These are phyloP conservation scores for Paralvinella palmiformis DNA, from an alignment of 1,140 invertebrate species.

Conservation along the genomic window DNA sequence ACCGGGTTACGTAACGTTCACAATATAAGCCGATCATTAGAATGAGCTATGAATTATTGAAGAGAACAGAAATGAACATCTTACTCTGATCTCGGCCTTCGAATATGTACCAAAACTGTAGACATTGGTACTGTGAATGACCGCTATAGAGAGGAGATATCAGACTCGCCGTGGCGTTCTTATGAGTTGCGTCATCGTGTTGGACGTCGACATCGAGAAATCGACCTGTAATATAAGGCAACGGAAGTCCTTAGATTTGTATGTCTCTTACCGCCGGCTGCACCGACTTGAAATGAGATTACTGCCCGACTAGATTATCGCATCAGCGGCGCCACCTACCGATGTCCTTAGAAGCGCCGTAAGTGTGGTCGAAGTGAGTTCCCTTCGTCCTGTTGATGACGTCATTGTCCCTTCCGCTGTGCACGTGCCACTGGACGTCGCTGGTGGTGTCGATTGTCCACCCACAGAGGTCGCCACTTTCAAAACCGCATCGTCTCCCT, in stretches of 20 bases:
- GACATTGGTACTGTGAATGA: neutral
- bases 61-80: too few species aligned
- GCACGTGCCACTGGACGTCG: neutral
- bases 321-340: too few species aligned
- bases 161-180: neutral
- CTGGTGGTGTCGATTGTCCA: neutral
- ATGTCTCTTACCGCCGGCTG: too few species aligned
- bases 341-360: constrained; percentile 1
- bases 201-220: constrained; percentile 5
- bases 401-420: neutral
- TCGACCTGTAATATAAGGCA: constrained; percentile 4
- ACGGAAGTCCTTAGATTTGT: too few species aligned
- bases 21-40: too few species aligned
- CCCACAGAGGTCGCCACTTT: neutral
- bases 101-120: constrained; percentile 9
- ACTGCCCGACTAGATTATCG: too few species aligned
- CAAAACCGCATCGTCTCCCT: constrained; percentile 5
- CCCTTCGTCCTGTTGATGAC: neutral
- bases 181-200: neutral
- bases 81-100: neutral
- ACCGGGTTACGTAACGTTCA: too few species aligned
- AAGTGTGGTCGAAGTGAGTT: constrained; percentile 11
- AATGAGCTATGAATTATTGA: too few species aligned
- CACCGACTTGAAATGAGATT: too few species aligned
- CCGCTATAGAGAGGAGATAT: neutral